Evolutionary conservation across 2,797 vertebrate genomes (phyloP), one percentile per base, ranked within the genome.

Genomic region (Brachymystax lenok): DNA sequence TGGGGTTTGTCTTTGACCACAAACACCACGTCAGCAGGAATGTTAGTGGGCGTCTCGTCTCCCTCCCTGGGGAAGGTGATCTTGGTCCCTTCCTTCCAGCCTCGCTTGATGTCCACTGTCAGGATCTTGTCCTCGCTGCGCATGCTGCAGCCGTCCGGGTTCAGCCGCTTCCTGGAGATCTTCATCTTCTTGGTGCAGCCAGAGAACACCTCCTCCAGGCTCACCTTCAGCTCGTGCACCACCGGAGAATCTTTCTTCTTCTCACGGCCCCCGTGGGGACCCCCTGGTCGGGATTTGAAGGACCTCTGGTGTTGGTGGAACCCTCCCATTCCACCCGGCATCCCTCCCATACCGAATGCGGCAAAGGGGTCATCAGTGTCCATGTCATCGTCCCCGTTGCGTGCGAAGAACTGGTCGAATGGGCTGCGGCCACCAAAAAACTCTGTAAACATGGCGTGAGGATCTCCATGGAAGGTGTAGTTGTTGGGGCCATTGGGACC

Each of bases 1-100:
- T 99, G 98, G 21, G 95, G 94, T 88, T 98, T 98, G 93, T 99
- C 98, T 94, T 97, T 99, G 63, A 99, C 96, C 74, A 99, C 94
- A 88, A 99, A 99, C 90, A 99, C 97, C 87, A 99, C 96, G 77
- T 99, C 98, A 73, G 97, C 98, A 78, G 98, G 97, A 93, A 99
- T 99, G 87, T 96, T 97, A 84, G 88, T 94, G 52, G 96, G 95
- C 5, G 96, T 96, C 93, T 99, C 97, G 72, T 99, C 98, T 0
- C 98, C 97, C 92, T 99, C 97, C 81, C 94, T 96, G 0, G 98
- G 98, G 83, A 99, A 99, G 73, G 98, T 99, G 89, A 99, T 99
- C 92, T 98, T 99, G 67, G 98, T 99, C 54, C 98, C 98, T 89
- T 99, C 98, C 88, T 99, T 99, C 98, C 98, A 99, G 40, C 98